These are phyloP conservation scores for Bradypodion pumilum DNA, from an alignment of 2,797 vertebrate species.

Conservation along the genomic window DNA sequence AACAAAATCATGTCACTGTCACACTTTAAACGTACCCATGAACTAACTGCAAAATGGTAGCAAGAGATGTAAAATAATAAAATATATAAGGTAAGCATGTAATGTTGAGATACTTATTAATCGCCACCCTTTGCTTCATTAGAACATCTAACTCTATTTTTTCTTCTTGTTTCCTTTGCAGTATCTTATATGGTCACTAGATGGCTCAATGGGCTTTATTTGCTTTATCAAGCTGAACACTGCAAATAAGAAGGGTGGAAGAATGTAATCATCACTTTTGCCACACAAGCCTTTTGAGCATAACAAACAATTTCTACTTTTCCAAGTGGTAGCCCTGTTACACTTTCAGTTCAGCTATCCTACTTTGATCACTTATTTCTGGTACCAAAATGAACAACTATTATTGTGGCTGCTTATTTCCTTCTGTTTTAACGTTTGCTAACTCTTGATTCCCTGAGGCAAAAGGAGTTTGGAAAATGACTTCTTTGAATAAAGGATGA, in stretches of 20 bases:
- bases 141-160: not conserved
- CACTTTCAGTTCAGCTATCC: not conserved
- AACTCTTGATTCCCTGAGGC: not conserved
- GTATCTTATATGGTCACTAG: constrained; percentile 6
- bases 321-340: no score
- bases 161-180: not conserved
- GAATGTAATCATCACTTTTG: not conserved
- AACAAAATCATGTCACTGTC: constrained; percentile 24
- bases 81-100: not conserved
- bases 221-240: not conserved
- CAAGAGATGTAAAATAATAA: not conserved
- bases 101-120: constrained; percentile 21
- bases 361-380: not conserved
- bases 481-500: not conserved
- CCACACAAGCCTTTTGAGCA: not conserved
- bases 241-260: not conserved
- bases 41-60: not conserved
- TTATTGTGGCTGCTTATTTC: not conserved
- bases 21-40: not conserved
- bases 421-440: not conserved
- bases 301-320: not conserved
- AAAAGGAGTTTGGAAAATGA: not conserved
- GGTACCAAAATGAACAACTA: not conserved
- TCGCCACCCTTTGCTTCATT: not conserved
- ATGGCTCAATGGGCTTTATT: not conserved